Base-by-base conservation (phyloP, 2,888 invertebrate genomes). In the Griposia aprilina region DNA sequence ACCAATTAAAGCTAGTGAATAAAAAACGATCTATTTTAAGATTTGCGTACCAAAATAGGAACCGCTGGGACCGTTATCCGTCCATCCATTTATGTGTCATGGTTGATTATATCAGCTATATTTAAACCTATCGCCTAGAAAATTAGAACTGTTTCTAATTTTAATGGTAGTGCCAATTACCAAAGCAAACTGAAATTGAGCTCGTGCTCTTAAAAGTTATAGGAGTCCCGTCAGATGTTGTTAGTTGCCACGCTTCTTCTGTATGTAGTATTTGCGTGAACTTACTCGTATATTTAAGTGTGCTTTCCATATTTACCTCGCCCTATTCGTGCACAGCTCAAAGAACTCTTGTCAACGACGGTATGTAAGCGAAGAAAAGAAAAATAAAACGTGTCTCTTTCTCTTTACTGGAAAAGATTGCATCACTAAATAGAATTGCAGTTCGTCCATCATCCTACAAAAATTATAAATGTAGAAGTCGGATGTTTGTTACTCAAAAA, bases 61-160 rank as follows among this genome's bases (percentile, higher is more conserved):
- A 26, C 26, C 17, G 50, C 23, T 13, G 26, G 36, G 50, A 23
- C 20, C 50, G 67, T 10, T 63, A 57, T n/a, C 36, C 45, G 2
- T 15, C 57, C 57, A 68, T n/a, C 48, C 77, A 23, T 81, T 67
- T 57, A 30, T 80, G 36, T 48, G 79, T 82, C 82, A 82, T 60
- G 82, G 55, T 67, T 68, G 50, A 82, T 63, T 77, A 57, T 57
- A n/a, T 67, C n/a, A 57, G 67, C 48, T 76, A 45, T 76, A 82
- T 63, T 76, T 57, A 52, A 59, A 52, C 23, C 48, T 5, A n/a
- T 76, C 13, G 17, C 50, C n/a, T 63, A 41, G 23, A 36, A 78
- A 77, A 76, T 30, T 36, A 20, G 45, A 23, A 59, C 23, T 23
- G 59, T 23, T 52, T 26, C 7, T 65, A 59, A 65, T 65, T 65